These are phyloP conservation scores for Brachionus rotundiformis DNA, from an alignment of 1,140 invertebrate species.

Conservation along the genomic window DNA sequence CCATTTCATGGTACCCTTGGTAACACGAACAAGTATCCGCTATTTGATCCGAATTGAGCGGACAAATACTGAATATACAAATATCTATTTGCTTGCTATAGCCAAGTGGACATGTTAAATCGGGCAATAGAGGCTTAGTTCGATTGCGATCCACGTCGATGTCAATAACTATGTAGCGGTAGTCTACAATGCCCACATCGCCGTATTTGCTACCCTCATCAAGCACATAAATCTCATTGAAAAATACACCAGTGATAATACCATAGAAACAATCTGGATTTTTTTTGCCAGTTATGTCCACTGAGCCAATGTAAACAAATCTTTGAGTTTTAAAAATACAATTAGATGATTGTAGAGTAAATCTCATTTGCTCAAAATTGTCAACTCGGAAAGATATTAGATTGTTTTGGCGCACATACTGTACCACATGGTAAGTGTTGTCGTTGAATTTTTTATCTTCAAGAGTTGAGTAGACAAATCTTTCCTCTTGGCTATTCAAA, in stretches of 20 bases:
- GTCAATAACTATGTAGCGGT: conserved; percentile 33
- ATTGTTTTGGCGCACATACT: background rate
- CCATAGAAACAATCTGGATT: conserved; percentile 10
- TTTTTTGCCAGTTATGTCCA: background rate
- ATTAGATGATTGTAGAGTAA: background rate
- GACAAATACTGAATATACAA: conserved; percentile 45
- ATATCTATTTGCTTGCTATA: background rate
- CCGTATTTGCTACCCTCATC: background rate
- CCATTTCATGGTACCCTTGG: conserved; percentile 18
- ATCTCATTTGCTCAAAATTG: conserved; percentile 44
- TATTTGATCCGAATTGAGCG: conserved; percentile 51
- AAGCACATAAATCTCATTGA: conserved; percentile 13
- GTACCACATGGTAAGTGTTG: conserved; percentile 46
- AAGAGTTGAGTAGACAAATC: background rate
- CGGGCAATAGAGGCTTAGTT: conserved; percentile 4
- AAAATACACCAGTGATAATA: conserved; percentile 37
- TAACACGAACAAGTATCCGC: conserved; percentile 41
- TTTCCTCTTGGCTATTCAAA: background rate
- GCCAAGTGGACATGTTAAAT: conserved; percentile 14
- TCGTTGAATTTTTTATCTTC: conserved; percentile 49
- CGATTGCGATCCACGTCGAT: conserved; percentile 33
- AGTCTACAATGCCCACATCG: conserved; percentile 23
- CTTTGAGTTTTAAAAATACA: conserved; percentile 17
- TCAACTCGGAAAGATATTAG: conserved; percentile 39
- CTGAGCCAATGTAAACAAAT: conserved; percentile 6